A percentile compares a stretch with the other conserved stretches of the same genome.
phyloP scores from a whole-genome alignment of 2,797 vertebrate genomes.

The Neosalanx taihuensis region DNA sequence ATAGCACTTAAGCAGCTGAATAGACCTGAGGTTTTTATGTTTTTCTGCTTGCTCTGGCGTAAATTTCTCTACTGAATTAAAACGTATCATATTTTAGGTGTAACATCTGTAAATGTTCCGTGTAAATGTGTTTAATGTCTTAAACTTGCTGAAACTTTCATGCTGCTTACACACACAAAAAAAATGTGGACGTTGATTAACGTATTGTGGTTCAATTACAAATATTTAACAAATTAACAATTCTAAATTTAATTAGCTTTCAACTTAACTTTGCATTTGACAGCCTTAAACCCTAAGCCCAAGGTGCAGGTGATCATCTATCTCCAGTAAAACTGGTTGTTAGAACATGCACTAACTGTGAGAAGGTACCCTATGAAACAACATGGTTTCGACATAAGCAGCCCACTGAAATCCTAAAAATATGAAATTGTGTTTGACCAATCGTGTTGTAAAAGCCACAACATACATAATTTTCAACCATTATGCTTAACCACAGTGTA shows the following conservation, averaged over 20 bases:
- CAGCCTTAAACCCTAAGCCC: constrained; percentile 33
- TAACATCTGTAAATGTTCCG: background rate
- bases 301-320: constrained; percentile 33
- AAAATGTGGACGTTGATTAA: constrained; percentile 10
- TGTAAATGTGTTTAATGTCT: background rate
- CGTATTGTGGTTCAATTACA: constrained; percentile 15
- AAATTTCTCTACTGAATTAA: background rate
- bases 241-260: background rate
- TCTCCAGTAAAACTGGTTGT: constrained; percentile 30
- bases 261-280: constrained; percentile 17
- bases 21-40: background rate
- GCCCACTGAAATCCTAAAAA: too few relatives aligned
- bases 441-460: constrained; percentile 4
- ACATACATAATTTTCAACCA: background rate
- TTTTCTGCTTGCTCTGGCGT: background rate
- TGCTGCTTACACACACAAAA: background rate
- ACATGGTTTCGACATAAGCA: background rate
- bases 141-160: constrained; percentile 9
- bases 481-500: background rate
- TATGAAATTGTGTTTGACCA: too few relatives aligned
- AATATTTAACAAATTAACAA: background rate
- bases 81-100: background rate
- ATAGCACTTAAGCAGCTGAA: background rate
- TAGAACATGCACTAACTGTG: constrained; percentile 30
- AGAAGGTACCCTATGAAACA: constrained; percentile 4